Evolutionary conservation across 1,140 invertebrate species (phyloP).

Genomic region (Trypoxylus dichotomus): DNA sequence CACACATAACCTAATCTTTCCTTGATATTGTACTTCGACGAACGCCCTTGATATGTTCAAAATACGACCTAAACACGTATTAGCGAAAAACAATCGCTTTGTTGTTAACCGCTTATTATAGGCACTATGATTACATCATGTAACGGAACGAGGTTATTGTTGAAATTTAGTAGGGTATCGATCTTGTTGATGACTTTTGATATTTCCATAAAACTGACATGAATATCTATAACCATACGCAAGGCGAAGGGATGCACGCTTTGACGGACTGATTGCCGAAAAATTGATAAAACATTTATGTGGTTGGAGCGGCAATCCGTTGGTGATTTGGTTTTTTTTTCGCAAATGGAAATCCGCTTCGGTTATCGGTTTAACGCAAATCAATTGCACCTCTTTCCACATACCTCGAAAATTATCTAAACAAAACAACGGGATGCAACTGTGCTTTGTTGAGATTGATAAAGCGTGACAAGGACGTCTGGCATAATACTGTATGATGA

Average conservation of each 20-base stretch:
- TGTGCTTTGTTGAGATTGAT: too few relatives aligned
- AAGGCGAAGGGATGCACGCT: background rate
- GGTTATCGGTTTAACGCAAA: too few relatives aligned
- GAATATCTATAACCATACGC: background rate
- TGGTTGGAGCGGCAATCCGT: background rate
- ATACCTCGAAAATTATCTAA: background rate
- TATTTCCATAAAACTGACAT: background rate
- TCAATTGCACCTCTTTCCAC: too few relatives aligned
- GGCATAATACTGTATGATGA: too few relatives aligned
- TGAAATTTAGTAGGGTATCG: background rate
- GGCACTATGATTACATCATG: background rate
- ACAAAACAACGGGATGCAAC: background rate
- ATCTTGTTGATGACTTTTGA: background rate
- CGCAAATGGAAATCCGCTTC: too few relatives aligned
- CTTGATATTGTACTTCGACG: background rate
- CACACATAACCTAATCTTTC: background rate
- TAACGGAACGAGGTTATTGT: background rate
- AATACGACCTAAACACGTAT: background rate
- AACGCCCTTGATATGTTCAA: background rate
- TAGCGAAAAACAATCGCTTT: background rate
- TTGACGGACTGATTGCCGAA: background rate
- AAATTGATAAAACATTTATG: background rate
- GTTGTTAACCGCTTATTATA: background rate
- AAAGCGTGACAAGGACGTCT: too few relatives aligned
- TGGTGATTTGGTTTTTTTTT: too few relatives aligned